Evolutionary conservation across 2,113 vertebrate genomes (phyloP), one percentile per base, ranked within the genome.

Genomic region (Aldabrachelys gigantea): DNA sequence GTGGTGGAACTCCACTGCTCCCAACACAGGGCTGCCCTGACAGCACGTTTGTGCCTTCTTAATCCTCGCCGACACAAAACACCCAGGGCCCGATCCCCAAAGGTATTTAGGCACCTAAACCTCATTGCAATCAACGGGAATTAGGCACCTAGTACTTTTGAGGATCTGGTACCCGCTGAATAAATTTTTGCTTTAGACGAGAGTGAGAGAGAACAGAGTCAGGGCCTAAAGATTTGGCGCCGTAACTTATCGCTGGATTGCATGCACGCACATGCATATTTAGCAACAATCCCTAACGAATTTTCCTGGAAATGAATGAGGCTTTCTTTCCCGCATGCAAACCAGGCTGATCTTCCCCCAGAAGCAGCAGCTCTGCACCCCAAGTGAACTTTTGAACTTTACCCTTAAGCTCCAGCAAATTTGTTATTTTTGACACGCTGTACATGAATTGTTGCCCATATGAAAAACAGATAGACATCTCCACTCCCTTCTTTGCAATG

Each of bases 361-460:
- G 53, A 80, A 94, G 57, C 78, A 25, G 80, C 85, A 53, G 76
- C 76, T 85, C 65, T 94, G 0, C 24, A 49, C 98, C 97, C 96
- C 89, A 65, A 89, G 93, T 98, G 98, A 99, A 99, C 98, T 98
- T 97, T 96, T 96, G 97, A 98, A 98, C 98, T 96, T 97, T 95
- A 79, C 96, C 94, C 96, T 98, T 95, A 97, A 97, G 96, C 97
- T 97, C 95, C 90, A 86, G 98, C 97, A 97, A 98, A 98, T 97
- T 96, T 69, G 7, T 98, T 98, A 96, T 96, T 97, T 93, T 50
- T 96, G 96, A 98, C 97, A 93, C 97, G 96, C 92, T 96, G 94
- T 93, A 91, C 88, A 97, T 21, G 11, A 83, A 94, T 97, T 90
- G 47, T 44, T 96, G 92, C 94, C 83, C 84, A 84, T 53, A 92